Percentiles rank a stretch among this genome's conserved stretches.
Conservation (phyloP, 2,113 vertebrate genomes). For the Promerops cafer region DNA sequence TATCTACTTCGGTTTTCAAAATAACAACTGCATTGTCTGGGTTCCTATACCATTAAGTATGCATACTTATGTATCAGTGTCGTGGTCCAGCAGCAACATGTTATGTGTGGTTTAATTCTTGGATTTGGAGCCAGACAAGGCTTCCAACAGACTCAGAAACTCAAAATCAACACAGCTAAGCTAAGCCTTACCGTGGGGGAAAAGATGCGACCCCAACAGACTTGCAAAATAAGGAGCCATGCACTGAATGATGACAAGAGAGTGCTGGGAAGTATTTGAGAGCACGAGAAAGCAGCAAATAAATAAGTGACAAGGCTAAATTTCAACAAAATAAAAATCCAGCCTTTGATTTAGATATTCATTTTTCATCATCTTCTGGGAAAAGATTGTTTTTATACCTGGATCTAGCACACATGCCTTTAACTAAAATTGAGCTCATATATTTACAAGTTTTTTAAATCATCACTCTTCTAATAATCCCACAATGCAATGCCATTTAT, state of each 20-base stretch:
- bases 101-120: background rate
- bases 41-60: background rate
- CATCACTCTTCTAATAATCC: background rate
- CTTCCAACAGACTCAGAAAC: background rate
- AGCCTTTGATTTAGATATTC: background rate
- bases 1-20: conserved; percentile 3
- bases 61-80: background rate
- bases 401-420: background rate
- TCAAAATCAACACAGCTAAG: background rate
- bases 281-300: background rate
- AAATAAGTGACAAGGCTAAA: background rate
- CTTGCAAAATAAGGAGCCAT: background rate
- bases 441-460: background rate
- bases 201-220: background rate
- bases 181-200: background rate
- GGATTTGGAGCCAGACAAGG: background rate
- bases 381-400: background rate
- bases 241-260: background rate
- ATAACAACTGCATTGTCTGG: background rate
- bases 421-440: background rate
- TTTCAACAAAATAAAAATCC: background rate
- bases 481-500: background rate
- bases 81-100: background rate
- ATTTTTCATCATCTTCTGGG: background rate
- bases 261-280: background rate